Evolutionary conservation across 2,113 vertebrate species (phyloP), one percentile per base, ranked within the genome.

Genomic region (Corvus moneduloides): DNA sequence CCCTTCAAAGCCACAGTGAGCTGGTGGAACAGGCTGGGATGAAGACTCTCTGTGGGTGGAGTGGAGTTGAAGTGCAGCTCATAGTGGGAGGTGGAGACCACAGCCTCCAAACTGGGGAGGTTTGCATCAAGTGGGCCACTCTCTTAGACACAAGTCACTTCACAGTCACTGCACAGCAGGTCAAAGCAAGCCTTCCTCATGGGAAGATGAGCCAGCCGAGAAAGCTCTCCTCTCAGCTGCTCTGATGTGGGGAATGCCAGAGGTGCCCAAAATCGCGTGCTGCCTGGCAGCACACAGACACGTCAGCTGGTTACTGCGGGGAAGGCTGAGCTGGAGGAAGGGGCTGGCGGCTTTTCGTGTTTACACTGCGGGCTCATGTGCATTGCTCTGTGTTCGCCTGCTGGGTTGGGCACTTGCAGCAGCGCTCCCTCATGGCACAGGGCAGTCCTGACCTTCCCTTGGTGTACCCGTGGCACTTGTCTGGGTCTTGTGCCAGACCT

Each of bases 381-480:
- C 41, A 1, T 27, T 35, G 54, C 80, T 59, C 13, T 2, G 2
- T 32, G 43, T 37, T 54, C 33, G 43, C 63, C 52, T 20, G 46
- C 37, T 58, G 67, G 51, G n/a, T 18, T 80, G 76, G 49, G 44
- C 0, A 0, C 54, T 52, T 5, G 59, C 15, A 52, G 61, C 51
- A 51, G 64, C 2, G 5, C 10, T 92, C 62, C 54, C 27, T 24
- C 13, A 1, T 0, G 3, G n/a, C 43, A 10, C 3, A 0, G 20
- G 5, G 0, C 37, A 19, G 17, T 41, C 35, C 74, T 48, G 39
- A 26, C 26, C 10, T 79, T 48, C 35, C 4, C 66, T 48, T 2
- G 1, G 5, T 14, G 28, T 35, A 11, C 2, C 2, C 3, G 0
- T 12, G 44, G 48, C 3, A 0, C 26, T 58, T 0, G 0, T 32